These are phyloP conservation scores for Torymus auratus DNA, from an alignment of 2,888 invertebrate species.

Conservation along the genomic window DNA sequence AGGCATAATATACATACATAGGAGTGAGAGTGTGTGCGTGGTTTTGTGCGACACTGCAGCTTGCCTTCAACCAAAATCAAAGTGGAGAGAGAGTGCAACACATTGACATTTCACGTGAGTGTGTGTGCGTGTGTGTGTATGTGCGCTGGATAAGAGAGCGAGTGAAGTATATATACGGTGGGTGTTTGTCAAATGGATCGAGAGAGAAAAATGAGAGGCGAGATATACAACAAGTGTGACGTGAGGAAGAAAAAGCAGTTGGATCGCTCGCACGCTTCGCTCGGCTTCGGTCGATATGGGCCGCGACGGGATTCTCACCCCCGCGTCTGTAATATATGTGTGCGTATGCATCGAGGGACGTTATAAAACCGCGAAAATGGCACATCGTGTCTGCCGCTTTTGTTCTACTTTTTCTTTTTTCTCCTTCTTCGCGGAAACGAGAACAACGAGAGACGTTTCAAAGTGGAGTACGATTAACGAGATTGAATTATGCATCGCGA, in stretches of 20 bases:
- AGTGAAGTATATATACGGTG: background rate
- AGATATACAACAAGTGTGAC: background rate
- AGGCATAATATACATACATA: too few relatives aligned
- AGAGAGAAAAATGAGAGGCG: constrained; percentile 19
- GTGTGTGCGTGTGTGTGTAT: constrained; percentile 1
- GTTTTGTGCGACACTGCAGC: constrained; percentile 1
- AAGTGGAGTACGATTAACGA: too few relatives aligned
- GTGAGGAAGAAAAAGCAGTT: constrained; percentile 58
- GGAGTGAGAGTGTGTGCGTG: too few relatives aligned
- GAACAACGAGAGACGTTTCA: too few relatives aligned
- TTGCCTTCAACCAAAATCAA: constrained; percentile 36
- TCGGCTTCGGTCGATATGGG: constrained; percentile 14
- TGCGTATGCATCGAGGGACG: background rate
- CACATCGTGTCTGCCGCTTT: too few relatives aligned
- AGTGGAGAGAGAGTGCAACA: constrained; percentile 45
- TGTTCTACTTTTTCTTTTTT: too few relatives aligned
- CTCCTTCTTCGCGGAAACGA: too few relatives aligned
- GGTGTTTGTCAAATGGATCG: constrained; percentile 16
- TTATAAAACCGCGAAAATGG: background rate
- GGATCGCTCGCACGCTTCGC: constrained; percentile 58
- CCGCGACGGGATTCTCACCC: background rate
- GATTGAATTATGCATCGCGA: too few relatives aligned
- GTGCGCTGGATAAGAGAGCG: background rate
- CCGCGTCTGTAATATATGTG: background rate
- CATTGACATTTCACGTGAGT: constrained; percentile 22